A percentile compares a stretch with the other conserved stretches of the same genome.
Evolutionary conservation across 2,113 vertebrate genomes (phyloP).

Genomic region (Malurus elegans): DNA sequence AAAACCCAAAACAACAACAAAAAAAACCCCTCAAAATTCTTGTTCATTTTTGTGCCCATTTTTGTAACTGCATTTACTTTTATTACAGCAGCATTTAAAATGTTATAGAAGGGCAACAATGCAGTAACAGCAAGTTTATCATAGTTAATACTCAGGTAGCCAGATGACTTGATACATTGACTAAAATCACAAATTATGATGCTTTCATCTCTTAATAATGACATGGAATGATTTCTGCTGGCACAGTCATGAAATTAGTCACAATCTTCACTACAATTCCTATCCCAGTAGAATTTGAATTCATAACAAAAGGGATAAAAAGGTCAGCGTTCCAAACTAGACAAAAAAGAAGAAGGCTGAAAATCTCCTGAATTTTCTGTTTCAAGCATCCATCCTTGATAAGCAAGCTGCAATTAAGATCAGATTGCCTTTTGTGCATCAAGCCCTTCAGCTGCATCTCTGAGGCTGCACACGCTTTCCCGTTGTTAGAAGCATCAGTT

Average conservation of each 20-base stretch:
- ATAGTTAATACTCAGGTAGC: not conserved
- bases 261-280: not conserved
- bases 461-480: not conserved
- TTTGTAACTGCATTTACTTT: not conserved
- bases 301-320: not conserved
- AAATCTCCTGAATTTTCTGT: not conserved
- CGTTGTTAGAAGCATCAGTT: not conserved
- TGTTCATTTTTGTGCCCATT: not conserved
- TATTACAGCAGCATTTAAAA: not conserved
- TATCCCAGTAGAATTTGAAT: not conserved
- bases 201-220: not conserved
- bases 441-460: not conserved
- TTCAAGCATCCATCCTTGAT: slow-evolving; percentile 8
- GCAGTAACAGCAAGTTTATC: not conserved
- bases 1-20: not conserved
- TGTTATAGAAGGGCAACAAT: not conserved
- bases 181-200: not conserved
- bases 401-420: slow-evolving; percentile 1
- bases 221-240: not conserved
- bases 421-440: slow-evolving; percentile 5
- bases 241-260: not conserved
- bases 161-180: not conserved
- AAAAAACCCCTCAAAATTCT: not conserved
- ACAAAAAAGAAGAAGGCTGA: not conserved
- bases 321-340: not conserved